Percentiles rank a stretch among this genome's conserved stretches.
These are phyloP conservation scores for Drosophila austrosaltans DNA, from an alignment of 2,888 invertebrate species.

Conservation along the genomic window DNA sequence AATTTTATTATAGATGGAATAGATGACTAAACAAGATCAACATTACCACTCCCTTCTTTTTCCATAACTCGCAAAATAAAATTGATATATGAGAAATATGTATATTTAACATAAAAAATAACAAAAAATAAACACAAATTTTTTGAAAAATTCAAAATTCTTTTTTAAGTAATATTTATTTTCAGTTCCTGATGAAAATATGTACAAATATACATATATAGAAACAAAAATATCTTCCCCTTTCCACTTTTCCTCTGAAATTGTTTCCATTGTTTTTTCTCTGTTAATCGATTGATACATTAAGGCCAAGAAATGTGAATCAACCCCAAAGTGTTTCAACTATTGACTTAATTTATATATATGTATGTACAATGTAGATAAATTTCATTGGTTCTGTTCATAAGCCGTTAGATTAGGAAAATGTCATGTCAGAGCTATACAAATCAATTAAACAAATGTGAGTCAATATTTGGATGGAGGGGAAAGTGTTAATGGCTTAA, in stretches of 20 bases:
- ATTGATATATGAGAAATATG: too few species aligned
- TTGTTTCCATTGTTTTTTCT: not conserved
- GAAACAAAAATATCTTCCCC: too few species aligned
- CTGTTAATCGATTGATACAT: conserved; percentile 7
- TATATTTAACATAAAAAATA: too few species aligned
- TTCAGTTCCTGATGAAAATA: too few species aligned
- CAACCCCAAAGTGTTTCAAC: conserved; percentile 6
- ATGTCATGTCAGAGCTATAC: conserved; percentile 56
- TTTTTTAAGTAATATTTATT: too few species aligned
- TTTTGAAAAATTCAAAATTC: too few species aligned
- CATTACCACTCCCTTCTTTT: too few species aligned
- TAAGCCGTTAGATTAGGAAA: conserved; percentile 53
- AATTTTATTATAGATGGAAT: too few species aligned
- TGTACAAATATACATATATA: not conserved
- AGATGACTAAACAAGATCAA: too few species aligned
- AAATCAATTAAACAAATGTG: conserved; percentile 43
- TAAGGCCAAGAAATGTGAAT: conserved; percentile 3
- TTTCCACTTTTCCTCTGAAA: too few species aligned
- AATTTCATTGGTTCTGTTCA: conserved; percentile 1
- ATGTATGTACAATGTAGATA: not conserved
- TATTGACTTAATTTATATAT: conserved; percentile 1
- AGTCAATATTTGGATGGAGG: conserved; percentile 6
- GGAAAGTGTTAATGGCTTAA: conserved; percentile 35
- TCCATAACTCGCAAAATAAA: too few species aligned
- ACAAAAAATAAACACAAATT: too few species aligned